phyloP scores from a whole-genome alignment of 1,140 invertebrate genomes.

The Galleria mellonella region DNA sequence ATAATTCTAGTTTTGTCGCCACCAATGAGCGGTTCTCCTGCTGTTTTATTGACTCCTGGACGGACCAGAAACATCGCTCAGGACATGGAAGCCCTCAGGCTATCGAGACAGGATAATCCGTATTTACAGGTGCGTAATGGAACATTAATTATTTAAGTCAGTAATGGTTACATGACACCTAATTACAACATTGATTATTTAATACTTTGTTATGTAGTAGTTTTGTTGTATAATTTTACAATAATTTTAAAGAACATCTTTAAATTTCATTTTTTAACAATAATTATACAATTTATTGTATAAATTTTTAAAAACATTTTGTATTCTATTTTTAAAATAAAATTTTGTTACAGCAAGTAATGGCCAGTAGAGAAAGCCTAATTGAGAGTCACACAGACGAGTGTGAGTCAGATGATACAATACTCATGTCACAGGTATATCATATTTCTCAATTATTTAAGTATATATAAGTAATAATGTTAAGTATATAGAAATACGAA shows the following conservation, averaged over 20 bases:
- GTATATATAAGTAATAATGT: too few species aligned
- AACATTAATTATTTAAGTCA: background rate
- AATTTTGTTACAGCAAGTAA: constrained; percentile 76
- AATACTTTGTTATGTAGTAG: background rate
- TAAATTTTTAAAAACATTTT: too few species aligned
- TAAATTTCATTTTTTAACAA: too few species aligned
- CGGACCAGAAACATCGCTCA: constrained; percentile 85
- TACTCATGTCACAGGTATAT: constrained; percentile 81
- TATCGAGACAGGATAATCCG: constrained; percentile 88
- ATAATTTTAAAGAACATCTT: too few species aligned
- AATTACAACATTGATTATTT: too few species aligned
- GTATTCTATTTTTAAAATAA: too few species aligned
- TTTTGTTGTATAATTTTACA: constrained; percentile 8
- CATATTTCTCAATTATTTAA: background rate
- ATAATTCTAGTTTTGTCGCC: constrained; percentile 33
- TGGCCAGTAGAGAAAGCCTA: constrained; percentile 84
- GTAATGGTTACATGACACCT: background rate
- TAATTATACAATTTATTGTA: too few species aligned
- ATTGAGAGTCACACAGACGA: constrained; percentile 81
- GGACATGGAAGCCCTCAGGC: constrained; percentile 86
- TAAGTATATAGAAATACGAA: too few species aligned
- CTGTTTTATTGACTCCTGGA: constrained; percentile 81
- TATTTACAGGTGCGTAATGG: constrained; percentile 81
- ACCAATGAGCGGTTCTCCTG: constrained; percentile 66
- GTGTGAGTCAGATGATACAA: constrained; percentile 84